These are phyloP conservation scores for Paratrypauchen microcephalus DNA, from an alignment of 2,797 vertebrate genomes.

Conservation along the genomic window DNA sequence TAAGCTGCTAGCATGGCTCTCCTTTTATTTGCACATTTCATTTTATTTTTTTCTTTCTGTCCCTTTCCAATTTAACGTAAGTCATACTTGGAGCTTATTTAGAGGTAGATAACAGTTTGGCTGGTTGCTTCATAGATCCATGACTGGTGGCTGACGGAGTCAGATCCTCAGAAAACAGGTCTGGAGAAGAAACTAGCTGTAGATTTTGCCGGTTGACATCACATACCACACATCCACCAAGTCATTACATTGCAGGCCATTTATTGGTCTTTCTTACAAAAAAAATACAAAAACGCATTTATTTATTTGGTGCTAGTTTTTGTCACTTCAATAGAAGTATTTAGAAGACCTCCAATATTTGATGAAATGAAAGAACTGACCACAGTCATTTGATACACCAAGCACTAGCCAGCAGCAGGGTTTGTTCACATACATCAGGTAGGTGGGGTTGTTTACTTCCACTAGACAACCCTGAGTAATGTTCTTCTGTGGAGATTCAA, in stretches of 20 bases:
- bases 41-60: too few species aligned
- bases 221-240: not conserved
- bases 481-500: constrained; percentile 14
- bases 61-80: too few species aligned
- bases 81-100: not conserved
- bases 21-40: too few species aligned
- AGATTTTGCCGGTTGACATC: not conserved
- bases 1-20: too few species aligned
- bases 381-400: constrained; percentile 15
- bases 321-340: constrained; percentile 56
- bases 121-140: not conserved
- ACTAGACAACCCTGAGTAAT: constrained; percentile 37
- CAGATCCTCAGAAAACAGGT: not conserved
- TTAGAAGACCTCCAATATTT: constrained; percentile 45
- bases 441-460: constrained; percentile 22
- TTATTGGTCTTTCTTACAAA: constrained; percentile 71
- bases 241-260: constrained; percentile 29
- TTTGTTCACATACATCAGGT: not conserved
- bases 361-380: constrained; percentile 44
- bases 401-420: constrained; percentile 12
- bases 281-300: constrained; percentile 52
- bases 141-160: not conserved
- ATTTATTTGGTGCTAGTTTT: constrained; percentile 41
- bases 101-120: not conserved
- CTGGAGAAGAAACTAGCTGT: not conserved